A percentile compares a stretch with the other conserved stretches of the same genome.
phyloP scores from a whole-genome alignment of 2,113 vertebrate species.

The Neogobius melanostomus region DNA sequence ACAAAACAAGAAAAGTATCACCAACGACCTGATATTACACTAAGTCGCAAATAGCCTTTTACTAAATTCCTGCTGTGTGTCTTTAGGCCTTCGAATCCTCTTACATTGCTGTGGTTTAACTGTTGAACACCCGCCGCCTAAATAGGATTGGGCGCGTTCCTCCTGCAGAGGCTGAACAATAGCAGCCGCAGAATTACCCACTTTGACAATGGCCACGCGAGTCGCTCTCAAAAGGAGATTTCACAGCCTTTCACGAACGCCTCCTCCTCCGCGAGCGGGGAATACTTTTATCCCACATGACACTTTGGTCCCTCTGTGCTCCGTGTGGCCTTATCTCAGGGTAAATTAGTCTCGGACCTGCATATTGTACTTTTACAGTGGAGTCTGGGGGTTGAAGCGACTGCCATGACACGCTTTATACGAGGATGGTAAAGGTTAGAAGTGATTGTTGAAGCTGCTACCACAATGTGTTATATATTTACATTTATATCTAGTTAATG shows the following conservation, averaged over 20 bases:
- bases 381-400: neutral
- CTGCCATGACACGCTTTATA: neutral
- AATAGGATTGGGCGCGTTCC: constrained; percentile 35
- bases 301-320: neutral
- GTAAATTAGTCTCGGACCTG: constrained; percentile 10
- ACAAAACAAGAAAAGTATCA: no score
- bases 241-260: constrained; percentile 27
- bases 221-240: constrained; percentile 37
- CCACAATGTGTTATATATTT: neutral
- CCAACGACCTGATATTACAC: no score
- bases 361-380: neutral
- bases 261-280: constrained; percentile 24
- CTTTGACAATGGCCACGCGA: constrained; percentile 17
- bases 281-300: constrained; percentile 29
- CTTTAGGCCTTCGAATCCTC: constrained; percentile 24
- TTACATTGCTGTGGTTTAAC: constrained; percentile 22
- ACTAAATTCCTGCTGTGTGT: neutral
- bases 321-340: neutral
- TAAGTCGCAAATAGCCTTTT: neutral
- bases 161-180: constrained; percentile 18
- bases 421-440: neutral
- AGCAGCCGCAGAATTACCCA: constrained; percentile 25
- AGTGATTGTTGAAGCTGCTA: neutral
- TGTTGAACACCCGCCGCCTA: constrained; percentile 29
- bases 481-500: no score